Conservation (phyloP, 2,113 vertebrate genomes). For the Nanorana parkeri region DNA sequence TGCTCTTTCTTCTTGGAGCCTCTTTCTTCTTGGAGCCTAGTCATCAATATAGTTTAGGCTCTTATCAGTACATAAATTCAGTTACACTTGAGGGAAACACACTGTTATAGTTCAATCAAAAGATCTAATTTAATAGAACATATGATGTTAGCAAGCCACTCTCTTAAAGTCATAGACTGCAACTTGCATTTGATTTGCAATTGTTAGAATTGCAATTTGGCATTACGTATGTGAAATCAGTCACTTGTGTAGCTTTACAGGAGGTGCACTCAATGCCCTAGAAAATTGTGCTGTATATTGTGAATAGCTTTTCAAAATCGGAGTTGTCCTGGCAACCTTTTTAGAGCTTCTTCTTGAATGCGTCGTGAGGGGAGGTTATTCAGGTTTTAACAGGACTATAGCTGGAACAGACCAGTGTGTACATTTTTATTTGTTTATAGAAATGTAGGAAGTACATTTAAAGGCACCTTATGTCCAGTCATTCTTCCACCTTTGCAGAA, state of each 20-base stretch:
- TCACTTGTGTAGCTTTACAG: not conserved
- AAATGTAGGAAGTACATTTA: not conserved
- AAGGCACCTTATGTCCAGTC: not conserved
- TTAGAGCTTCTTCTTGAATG: not conserved
- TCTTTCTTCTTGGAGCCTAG: too few relatives aligned
- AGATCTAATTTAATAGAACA: too few relatives aligned
- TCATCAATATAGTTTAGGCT: too few relatives aligned
- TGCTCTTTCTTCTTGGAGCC: too few relatives aligned
- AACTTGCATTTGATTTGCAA: too few relatives aligned
- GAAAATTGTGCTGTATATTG: not conserved
- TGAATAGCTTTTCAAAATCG: not conserved
- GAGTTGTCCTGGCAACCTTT: conserved; percentile 6
- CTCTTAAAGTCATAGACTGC: too few relatives aligned
- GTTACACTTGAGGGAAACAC: not conserved
- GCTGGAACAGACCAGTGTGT: not conserved
- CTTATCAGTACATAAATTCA: not conserved
- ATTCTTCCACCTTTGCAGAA: not conserved
- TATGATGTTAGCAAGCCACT: too few relatives aligned
- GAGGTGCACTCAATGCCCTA: not conserved
- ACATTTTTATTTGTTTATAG: not conserved
- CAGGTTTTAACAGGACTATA: not conserved
- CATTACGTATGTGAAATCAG: not conserved
- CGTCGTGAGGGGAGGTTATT: not conserved
- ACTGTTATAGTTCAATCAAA: too few relatives aligned
- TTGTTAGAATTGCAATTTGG: too few relatives aligned